Conservation (phyloP, 2,113 vertebrate genomes). For the Silurus asotus region DNA sequence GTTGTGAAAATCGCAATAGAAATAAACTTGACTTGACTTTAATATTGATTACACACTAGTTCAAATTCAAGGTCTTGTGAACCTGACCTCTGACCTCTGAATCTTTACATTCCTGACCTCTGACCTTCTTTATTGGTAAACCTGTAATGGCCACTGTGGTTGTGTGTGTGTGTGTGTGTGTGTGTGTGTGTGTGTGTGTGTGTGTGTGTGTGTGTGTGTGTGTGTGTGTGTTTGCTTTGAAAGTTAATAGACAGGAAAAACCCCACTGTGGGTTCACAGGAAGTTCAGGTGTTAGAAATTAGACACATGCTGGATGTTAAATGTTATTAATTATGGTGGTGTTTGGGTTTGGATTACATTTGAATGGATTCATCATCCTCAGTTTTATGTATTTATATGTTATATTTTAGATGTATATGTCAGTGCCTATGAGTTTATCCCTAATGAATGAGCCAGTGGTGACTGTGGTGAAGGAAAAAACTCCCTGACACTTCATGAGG, state of each 20-base stretch:
- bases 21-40: too few species aligned
- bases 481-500: too few species aligned
- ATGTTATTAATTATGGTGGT: not conserved
- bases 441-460: too few species aligned
- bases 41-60: not conserved
- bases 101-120: not conserved
- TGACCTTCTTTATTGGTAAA: slow-evolving; percentile 4
- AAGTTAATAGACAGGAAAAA: not conserved
- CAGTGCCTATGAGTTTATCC: too few species aligned
- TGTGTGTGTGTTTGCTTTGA: not conserved
- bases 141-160: not conserved
- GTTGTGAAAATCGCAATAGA: too few species aligned
- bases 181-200: slow-evolving; percentile 8
- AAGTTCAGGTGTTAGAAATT: not conserved
- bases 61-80: slow-evolving; percentile 6
- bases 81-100: not conserved
- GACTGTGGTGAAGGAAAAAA: too few species aligned
- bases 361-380: too few species aligned
- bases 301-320: not conserved
- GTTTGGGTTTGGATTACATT: not conserved
- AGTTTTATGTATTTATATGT: too few species aligned
- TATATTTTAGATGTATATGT: too few species aligned
- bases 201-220: not conserved
- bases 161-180: not conserved
- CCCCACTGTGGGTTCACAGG: not conserved